These are phyloP conservation scores for Bradypodion ventrale DNA, from an alignment of 2,797 vertebrate genomes.

Conservation along the genomic window DNA sequence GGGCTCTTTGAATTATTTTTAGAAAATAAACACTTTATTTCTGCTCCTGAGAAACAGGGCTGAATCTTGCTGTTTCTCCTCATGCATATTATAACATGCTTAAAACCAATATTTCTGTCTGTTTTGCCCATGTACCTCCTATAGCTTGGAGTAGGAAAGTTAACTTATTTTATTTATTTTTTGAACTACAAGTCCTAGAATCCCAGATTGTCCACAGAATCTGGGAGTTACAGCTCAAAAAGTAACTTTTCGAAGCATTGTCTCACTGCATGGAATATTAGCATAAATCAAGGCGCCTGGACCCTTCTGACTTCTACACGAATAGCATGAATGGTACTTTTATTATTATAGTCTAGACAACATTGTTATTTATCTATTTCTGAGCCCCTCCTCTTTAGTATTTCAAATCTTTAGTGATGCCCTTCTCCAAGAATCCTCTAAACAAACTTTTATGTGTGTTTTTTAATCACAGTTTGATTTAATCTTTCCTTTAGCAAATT, in stretches of 20 bases:
- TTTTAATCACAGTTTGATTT: not conserved
- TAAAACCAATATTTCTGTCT: not conserved
- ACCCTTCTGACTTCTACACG: not conserved
- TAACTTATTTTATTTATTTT: too few species aligned
- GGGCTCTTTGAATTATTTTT: constrained; percentile 4
- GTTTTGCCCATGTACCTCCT: not conserved
- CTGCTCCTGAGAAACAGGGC: not conserved
- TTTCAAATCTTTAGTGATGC: not conserved
- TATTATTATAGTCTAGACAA: not conserved
- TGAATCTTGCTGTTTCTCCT: not conserved
- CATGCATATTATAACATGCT: not conserved
- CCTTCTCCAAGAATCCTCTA: not conserved
- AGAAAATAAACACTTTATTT: constrained; percentile 38
- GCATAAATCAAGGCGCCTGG: too few species aligned
- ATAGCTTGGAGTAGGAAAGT: too few species aligned
- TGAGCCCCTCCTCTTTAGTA: not conserved
- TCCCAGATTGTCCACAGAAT: not conserved
- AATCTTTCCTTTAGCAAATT: not conserved
- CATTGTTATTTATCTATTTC: not conserved
- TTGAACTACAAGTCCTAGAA: too few species aligned
- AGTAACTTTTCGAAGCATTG: too few species aligned
- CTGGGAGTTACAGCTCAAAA: too few species aligned
- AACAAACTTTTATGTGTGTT: too few species aligned
- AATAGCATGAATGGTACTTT: not conserved
- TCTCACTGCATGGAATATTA: too few species aligned